Evolutionary conservation across 2,888 invertebrate genomes (phyloP), one percentile per base, ranked within the genome.

Genomic region (Liodrosophila aerea): DNA sequence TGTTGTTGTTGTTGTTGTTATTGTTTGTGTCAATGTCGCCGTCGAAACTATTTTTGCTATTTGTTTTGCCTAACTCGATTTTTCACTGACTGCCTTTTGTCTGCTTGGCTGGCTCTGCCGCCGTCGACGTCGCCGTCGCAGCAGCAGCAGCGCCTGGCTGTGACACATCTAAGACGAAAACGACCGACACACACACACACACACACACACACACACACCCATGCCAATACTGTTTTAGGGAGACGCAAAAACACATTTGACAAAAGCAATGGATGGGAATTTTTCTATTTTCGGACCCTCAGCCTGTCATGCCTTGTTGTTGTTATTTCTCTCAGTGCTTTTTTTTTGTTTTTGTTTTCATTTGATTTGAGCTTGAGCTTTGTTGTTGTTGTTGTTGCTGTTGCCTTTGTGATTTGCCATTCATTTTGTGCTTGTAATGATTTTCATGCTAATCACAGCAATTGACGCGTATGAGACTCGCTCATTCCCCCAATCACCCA

Each of bases 361-460:
- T 22, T 22, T 22, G 22, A 22, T 22, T 22, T 22, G 22, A 22
- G 5, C 3, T 22, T 22, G 22, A 22, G 36, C 5, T 40, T 3
- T 13, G 31, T 33, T 7, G n/a, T 27, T 7, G 31, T 37, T 31
- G 57, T 53, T 33, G 27, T 43, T 45, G 31, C 15, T 22, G 49
- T 65, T 65, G 71, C 46, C 51, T 66, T 65, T 60, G 41, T 57
- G 68, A 80, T 83, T 80, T 76, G 62, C 72, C 71, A 83, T 80
- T 72, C 76, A 80, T 81, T 78, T 72, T 69, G 63, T 70, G 81
- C 60, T 76, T 47, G 75, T 82, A 76, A 82, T 84, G 82, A 81
- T 81, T 77, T 82, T 67, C 81, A 84, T 82, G 82, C 81, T 81
- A 81, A 81, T 84, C 81, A 84, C 85, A 81, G 73, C 81, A 81